Conservation (phyloP, 1,140 invertebrate genomes). For the Atta cephalotes region DNA sequence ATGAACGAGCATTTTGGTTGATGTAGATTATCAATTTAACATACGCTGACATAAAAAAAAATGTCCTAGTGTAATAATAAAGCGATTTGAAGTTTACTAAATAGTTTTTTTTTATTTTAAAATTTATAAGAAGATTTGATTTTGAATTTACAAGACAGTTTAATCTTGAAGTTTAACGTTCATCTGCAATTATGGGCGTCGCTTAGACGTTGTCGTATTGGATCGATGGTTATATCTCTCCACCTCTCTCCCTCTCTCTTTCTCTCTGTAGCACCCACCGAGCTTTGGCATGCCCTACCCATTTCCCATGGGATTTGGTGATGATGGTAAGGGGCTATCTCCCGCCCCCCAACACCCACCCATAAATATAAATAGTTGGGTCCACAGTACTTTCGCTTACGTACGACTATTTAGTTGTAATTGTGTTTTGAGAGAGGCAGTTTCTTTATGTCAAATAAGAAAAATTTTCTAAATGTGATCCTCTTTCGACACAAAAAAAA, state of each 20-base stretch:
- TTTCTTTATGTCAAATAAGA: slow-evolving; percentile 64
- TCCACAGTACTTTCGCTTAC: slow-evolving; percentile 86
- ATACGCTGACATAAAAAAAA: background rate
- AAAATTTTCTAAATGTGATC: slow-evolving; percentile 16
- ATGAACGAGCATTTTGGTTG: background rate
- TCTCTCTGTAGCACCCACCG: slow-evolving; percentile 83
- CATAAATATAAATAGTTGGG: slow-evolving; percentile 85
- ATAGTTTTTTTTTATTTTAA: background rate
- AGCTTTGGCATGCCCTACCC: slow-evolving; percentile 84
- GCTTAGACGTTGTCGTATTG: slow-evolving; percentile 77
- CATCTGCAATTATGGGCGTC: slow-evolving; percentile 69
- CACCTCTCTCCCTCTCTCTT: background rate
- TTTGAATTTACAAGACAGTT: background rate
- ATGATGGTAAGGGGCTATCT: slow-evolving; percentile 84
- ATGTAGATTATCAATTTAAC: background rate
- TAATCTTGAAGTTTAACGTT: background rate
- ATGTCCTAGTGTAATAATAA: background rate
- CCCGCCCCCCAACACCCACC: slow-evolving; percentile 85
- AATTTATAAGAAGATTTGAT: background rate
- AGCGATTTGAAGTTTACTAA: background rate
- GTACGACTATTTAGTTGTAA: slow-evolving; percentile 78
- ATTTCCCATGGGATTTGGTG: slow-evolving; percentile 84
- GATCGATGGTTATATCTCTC: slow-evolving; percentile 79
- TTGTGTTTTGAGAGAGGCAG: slow-evolving; percentile 70
- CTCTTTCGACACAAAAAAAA: background rate